Conservation (phyloP, 2,888 invertebrate species). For the Xylota sylvarum region DNA sequence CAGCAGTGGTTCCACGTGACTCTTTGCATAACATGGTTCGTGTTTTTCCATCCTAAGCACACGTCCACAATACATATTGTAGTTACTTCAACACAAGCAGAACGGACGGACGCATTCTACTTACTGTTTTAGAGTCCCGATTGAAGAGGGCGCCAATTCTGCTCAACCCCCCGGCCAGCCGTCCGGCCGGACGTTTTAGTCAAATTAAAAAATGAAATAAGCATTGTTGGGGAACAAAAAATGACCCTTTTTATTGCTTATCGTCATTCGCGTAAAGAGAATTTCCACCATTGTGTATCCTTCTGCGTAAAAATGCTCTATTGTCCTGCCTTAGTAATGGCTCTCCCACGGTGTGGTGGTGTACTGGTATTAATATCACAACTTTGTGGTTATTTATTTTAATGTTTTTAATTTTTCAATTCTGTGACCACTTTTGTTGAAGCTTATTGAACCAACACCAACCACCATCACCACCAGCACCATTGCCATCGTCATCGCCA, state of each 20-base stretch:
- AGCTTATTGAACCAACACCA: conserved; percentile 66
- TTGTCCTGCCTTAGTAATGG: conserved; percentile 62
- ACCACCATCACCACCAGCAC: background rate
- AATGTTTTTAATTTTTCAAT: conserved; percentile 79
- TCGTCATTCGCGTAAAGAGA: conserved; percentile 68
- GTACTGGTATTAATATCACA: conserved; percentile 76
- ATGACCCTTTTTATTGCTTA: conserved; percentile 77
- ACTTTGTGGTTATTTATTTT: conserved; percentile 79
- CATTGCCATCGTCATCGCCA: background rate
- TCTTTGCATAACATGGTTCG: conserved; percentile 36
- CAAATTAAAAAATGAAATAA: conserved; percentile 75
- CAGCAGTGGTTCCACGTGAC: conserved; percentile 39
- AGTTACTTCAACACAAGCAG: conserved; percentile 7
- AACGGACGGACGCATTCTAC: conserved; percentile 52
- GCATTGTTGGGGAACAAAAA: conserved; percentile 62
- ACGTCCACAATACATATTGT: conserved; percentile 38
- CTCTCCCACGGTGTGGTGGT: conserved; percentile 25
- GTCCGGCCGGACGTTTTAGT: conserved; percentile 69
- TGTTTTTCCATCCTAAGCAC: conserved; percentile 52
- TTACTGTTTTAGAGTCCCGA: conserved; percentile 34
- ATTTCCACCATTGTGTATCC: conserved; percentile 59
- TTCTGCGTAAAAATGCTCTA: conserved; percentile 66
- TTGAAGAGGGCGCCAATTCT: conserved; percentile 37
- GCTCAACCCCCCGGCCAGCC: conserved; percentile 6
- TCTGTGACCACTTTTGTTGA: conserved; percentile 66